Conservation (phyloP, 2,113 vertebrate genomes). For the Semicossyphus pulcher region DNA sequence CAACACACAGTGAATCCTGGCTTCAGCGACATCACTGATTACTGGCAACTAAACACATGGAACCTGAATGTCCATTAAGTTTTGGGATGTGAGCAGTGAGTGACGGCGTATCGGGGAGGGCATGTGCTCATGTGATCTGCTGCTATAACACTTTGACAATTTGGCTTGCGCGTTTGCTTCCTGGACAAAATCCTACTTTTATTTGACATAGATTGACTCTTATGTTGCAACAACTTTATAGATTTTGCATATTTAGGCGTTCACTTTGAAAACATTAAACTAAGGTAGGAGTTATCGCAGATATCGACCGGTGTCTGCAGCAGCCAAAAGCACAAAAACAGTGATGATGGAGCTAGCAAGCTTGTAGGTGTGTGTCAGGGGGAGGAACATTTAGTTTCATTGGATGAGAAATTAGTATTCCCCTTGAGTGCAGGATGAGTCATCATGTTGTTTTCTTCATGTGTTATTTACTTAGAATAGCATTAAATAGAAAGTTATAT, state of each 20-base stretch:
- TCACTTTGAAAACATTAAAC: too few relatives aligned
- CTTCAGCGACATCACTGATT: constrained; percentile 7
- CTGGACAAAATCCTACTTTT: constrained; percentile 9
- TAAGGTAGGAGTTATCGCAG: too few relatives aligned
- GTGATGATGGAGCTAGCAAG: too few relatives aligned
- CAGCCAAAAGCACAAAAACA: too few relatives aligned
- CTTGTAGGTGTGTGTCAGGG: too few relatives aligned
- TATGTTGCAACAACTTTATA: too few relatives aligned
- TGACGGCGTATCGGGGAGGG: constrained; percentile 2
- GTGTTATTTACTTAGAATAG: not conserved
- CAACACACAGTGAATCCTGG: not conserved
- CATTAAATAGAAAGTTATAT: not conserved
- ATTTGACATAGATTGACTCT: not conserved
- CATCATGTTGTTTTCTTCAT: not conserved
- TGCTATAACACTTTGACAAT: constrained; percentile 15
- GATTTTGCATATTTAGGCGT: too few relatives aligned
- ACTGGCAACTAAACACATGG: constrained; percentile 2
- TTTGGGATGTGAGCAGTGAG: constrained; percentile 20
- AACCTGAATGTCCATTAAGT: constrained; percentile 22
- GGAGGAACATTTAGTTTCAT: too few relatives aligned
- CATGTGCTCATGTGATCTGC: constrained; percentile 34
- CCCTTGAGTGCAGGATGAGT: too few relatives aligned
- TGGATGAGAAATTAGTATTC: too few relatives aligned
- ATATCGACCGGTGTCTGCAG: too few relatives aligned
- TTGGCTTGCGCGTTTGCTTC: constrained; percentile 1